These are phyloP conservation scores for Malthinus seriepunctatus DNA, from an alignment of 2,888 invertebrate genomes.

Conservation along the genomic window DNA sequence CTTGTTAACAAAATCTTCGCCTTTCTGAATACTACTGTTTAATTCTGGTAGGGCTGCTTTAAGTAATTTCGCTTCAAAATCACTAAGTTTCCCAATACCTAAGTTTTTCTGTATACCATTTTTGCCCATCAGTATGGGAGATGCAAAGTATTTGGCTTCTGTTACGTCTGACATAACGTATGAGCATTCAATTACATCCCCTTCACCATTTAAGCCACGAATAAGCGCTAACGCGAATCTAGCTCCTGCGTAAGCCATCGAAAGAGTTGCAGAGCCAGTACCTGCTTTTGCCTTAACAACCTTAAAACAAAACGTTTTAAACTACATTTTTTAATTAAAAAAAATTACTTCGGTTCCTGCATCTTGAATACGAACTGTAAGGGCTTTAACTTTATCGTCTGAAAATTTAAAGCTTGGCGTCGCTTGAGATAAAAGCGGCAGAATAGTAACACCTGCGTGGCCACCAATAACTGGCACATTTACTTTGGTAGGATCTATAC, in stretches of 20 bases:
- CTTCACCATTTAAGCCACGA: conserved; percentile 82
- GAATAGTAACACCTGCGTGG: conserved; percentile 97
- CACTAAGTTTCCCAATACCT: conserved; percentile 83
- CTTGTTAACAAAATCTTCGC: conserved; percentile 79
- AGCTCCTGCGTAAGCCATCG: conserved; percentile 98
- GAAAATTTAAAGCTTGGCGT: conserved; percentile 81
- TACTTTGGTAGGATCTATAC: conserved; percentile 81
- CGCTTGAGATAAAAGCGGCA: conserved; percentile 93
- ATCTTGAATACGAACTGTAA: conserved; percentile 95
- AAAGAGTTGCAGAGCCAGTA: conserved; percentile 96
- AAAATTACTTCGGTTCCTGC: conserved; percentile 92
- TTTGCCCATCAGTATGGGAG: conserved; percentile 85
- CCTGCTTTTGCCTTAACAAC: conserved; percentile 98
- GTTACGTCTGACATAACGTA: conserved; percentile 89
- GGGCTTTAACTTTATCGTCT: conserved; percentile 77
- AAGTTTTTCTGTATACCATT: conserved; percentile 92
- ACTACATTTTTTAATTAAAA: too few species aligned
- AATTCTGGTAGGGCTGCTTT: conserved; percentile 91
- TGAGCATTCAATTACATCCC: conserved; percentile 89
- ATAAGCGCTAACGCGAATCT: conserved; percentile 85
- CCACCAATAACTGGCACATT: conserved; percentile 96
- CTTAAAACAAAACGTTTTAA: conserved; percentile 39
- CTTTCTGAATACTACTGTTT: conserved; percentile 91
- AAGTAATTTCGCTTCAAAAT: conserved; percentile 81
- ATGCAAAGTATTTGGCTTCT: conserved; percentile 92